These are phyloP conservation scores for Coreius guichenoti DNA, from an alignment of 2,797 vertebrate species.

Conservation along the genomic window DNA sequence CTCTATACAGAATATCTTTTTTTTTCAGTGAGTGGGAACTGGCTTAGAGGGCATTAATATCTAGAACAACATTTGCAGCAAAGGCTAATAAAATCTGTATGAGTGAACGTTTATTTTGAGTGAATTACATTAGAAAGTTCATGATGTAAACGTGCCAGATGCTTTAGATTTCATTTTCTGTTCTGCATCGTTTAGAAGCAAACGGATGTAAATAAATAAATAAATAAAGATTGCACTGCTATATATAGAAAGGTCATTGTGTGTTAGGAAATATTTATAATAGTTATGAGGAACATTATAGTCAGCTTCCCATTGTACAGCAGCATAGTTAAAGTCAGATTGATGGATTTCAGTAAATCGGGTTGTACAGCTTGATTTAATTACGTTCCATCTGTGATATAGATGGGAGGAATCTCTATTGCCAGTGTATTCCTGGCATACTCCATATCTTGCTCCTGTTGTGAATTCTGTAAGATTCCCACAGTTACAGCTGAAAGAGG, in stretches of 20 bases:
- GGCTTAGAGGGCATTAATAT: too few relatives aligned
- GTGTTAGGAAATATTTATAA: constrained; percentile 4
- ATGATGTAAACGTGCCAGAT: neutral
- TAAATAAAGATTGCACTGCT: neutral
- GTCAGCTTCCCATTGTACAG: constrained; percentile 12
- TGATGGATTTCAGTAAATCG: constrained; percentile 9
- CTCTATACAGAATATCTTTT: too few relatives aligned
- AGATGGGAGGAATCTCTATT: neutral
- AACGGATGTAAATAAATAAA: neutral
- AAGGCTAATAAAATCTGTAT: neutral
- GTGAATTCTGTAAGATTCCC: constrained; percentile 11
- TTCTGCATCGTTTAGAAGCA: neutral
- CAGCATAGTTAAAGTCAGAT: constrained; percentile 1
- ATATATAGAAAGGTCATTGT: constrained; percentile 23
- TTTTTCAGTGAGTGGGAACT: too few relatives aligned
- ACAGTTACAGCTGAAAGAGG: constrained; percentile 24
- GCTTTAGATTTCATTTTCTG: neutral
- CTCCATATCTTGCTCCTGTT: constrained; percentile 9
- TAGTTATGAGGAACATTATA: constrained; percentile 7
- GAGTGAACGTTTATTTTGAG: neutral
- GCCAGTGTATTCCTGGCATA: neutral
- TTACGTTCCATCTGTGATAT: constrained; percentile 25
- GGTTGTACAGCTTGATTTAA: constrained; percentile 4
- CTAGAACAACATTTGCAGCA: too few relatives aligned
- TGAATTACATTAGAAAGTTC: neutral